A percentile compares a stretch with the other conserved stretches of the same genome.
These are phyloP conservation scores for Lepus europaeus DNA, from an alignment of 2,113 vertebrate genomes.

Conservation along the genomic window DNA sequence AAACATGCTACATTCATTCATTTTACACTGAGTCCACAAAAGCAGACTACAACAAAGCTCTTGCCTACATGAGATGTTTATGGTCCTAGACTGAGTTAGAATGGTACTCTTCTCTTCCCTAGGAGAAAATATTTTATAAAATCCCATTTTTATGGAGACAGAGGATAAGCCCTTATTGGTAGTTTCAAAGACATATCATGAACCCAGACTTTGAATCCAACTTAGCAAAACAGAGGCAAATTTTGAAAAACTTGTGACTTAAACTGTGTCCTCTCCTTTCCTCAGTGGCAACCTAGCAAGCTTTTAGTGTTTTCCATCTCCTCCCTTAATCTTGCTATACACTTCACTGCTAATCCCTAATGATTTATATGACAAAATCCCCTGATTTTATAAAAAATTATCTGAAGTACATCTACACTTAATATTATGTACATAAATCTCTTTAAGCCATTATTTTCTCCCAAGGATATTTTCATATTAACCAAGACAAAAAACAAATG, in stretches of 20 bases:
- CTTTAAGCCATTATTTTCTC: background rate
- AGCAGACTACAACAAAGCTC: background rate
- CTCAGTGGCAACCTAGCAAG: background rate
- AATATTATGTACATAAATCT: background rate
- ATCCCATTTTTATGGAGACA: background rate
- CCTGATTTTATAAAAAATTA: background rate
- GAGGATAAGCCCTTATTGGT: background rate
- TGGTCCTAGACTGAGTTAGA: background rate
- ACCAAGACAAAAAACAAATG: background rate
- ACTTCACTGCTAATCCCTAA: background rate
- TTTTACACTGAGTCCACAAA: background rate
- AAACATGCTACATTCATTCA: background rate
- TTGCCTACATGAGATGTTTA: background rate
- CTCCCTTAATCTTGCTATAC: too few relatives aligned
- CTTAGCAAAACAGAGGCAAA: background rate
- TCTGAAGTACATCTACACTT: conserved; percentile 10
- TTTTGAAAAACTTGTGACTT: background rate
- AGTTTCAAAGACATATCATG: background rate
- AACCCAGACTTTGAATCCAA: background rate
- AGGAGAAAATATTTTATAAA: background rate
- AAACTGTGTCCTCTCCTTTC: background rate
- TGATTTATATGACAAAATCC: background rate
- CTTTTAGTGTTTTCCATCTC: background rate
- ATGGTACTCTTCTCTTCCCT: background rate
- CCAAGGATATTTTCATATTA: background rate